Base-by-base conservation (phyloP, 2,797 vertebrate species). In the Pelobates cultripes region DNA sequence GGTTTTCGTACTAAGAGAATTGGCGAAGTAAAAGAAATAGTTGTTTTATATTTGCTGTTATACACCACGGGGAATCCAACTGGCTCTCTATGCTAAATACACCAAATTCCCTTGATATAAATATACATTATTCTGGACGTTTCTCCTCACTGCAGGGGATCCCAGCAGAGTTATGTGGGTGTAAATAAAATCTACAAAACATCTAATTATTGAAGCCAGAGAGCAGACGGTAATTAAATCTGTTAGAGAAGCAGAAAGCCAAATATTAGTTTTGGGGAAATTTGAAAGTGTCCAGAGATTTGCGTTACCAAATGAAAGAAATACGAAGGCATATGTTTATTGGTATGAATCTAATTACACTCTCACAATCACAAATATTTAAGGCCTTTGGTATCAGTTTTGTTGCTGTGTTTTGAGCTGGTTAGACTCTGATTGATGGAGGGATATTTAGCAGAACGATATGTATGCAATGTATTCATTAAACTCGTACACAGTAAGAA, bases 181-280 rank as follows among this genome's bases (percentile, higher is more conserved):
- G 66, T 53, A 66, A 76, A 17, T 28, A 71, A 41, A 72, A 72
- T 72, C 70, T 41, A 72, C 47, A 71, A 71, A 55, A 77, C 74
- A 71, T 43, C 42, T 63, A 75, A 80, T 80, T 69, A 75, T 47
- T 75, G 14, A 42, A 63, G 47, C 40, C 45, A 57, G 66, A 70
- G 14, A 69, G 5, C 72, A 80, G 55, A 44, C 13, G 40, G 57
- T 72, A 76, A 77, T 82, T 77, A 82, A 70, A 72, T 70, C 43
- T 64, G 42, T 71, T 66, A 41, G 15, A 43, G 53, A 72, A 76
- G 41, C n/a, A 43, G 40, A 63, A 61, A 77, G 15, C 63, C 63
- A 77, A 77, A 77, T 77, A 77, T 77, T 77, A 68, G 44, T 75
- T 69, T 70, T 8, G 53, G 53, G 43, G 40, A 13, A 60, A 51